phyloP scores from a whole-genome alignment of 2,113 vertebrate genomes.

The Nasalis larvatus region DNA sequence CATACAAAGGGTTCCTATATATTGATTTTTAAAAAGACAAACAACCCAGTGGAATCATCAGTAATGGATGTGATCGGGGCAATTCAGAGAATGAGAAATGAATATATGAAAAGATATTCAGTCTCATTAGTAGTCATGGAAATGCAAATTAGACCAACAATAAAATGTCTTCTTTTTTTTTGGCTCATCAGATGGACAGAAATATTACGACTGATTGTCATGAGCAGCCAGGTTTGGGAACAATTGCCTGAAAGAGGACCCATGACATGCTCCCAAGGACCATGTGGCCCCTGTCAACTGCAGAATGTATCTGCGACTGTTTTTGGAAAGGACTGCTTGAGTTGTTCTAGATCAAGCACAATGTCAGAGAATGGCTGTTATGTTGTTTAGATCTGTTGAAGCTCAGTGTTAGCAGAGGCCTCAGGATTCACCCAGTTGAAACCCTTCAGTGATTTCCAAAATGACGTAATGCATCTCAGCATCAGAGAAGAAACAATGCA shows the following conservation, averaged over 20 bases:
- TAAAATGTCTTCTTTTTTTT: neutral
- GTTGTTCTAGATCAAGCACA: neutral
- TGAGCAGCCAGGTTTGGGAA: neutral
- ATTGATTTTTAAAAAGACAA: neutral
- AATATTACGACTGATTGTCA: neutral
- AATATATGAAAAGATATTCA: neutral
- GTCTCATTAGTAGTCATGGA: neutral
- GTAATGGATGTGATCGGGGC: neutral
- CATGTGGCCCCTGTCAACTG: neutral
- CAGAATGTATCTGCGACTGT: neutral
- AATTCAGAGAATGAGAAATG: constrained; percentile 20
- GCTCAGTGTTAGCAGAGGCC: neutral
- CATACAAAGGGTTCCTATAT: neutral
- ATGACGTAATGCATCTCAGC: neutral
- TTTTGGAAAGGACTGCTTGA: neutral
- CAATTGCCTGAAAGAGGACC: neutral
- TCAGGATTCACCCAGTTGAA: neutral
- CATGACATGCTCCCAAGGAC: neutral
- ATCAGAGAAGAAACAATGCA: neutral
- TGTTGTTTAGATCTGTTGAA: neutral
- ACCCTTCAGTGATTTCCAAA: neutral
- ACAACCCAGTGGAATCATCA: neutral
- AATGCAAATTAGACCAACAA: constrained; percentile 1
- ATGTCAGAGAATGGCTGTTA: neutral
- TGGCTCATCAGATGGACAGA: neutral